Percentiles rank a stretch among this genome's conserved stretches.
Conservation (phyloP, 2,888 invertebrate species). For the Drosophila austrosaltans region DNA sequence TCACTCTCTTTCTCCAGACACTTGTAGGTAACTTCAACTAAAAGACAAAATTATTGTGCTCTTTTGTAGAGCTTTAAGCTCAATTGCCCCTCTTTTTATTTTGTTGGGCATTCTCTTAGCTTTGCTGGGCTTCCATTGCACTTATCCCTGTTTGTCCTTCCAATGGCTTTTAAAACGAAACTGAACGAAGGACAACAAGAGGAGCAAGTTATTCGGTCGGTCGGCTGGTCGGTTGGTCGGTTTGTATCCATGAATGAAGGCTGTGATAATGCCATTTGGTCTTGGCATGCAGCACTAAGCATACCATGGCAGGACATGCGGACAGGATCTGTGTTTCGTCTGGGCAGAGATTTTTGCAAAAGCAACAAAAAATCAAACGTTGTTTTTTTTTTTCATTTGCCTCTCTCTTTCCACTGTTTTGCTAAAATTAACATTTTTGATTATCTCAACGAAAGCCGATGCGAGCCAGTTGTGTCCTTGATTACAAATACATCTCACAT, state of each 20-base stretch:
- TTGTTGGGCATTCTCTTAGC: conserved; percentile 5
- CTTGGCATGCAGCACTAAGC: conserved; percentile 52
- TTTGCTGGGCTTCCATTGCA: conserved; percentile 62
- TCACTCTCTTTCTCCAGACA: conserved; percentile 49
- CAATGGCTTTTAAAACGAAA: conserved; percentile 68
- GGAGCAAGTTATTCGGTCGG: conserved; percentile 24
- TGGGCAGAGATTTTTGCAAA: conserved; percentile 55
- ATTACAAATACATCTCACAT: conserved; percentile 26
- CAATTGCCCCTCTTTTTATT: background rate
- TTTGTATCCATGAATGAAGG: conserved; percentile 77
- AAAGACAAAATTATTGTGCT: conserved; percentile 26
- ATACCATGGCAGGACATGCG: conserved; percentile 54
- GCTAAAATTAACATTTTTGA: conserved; percentile 73
- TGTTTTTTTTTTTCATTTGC: conserved; percentile 19
- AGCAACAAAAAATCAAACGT: background rate
- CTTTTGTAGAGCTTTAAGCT: conserved; percentile 63
- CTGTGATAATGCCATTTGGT: conserved; percentile 68
- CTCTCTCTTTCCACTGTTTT: conserved; percentile 3
- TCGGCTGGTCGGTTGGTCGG: conserved; percentile 30
- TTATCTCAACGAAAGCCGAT: conserved; percentile 41
- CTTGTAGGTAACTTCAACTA: conserved; percentile 55
- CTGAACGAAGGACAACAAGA: conserved; percentile 48
- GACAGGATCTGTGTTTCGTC: conserved; percentile 10
- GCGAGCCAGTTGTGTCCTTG: conserved; percentile 29
- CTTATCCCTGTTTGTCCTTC: conserved; percentile 71